phyloP scores from a whole-genome alignment of 2,888 invertebrate genomes.

The Acheta domesticus region DNA sequence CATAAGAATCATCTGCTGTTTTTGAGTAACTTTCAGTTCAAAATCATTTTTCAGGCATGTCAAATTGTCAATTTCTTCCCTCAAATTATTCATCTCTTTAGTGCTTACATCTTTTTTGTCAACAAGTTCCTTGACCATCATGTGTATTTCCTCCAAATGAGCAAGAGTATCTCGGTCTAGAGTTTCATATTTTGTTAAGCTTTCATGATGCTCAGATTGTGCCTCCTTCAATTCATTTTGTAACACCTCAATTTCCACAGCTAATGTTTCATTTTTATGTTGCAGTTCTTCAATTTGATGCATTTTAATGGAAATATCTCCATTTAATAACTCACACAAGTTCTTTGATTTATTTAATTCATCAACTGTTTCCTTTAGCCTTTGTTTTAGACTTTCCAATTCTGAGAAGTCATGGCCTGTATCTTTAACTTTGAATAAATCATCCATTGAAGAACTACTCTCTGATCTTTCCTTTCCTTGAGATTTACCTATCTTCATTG shows the following conservation, averaged over 20 bases:
- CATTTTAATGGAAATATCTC: background rate
- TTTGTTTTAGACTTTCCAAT: constrained; percentile 19
- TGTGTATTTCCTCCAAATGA: background rate
- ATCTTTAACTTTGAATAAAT: background rate
- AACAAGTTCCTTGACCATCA: background rate
- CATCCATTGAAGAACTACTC: background rate
- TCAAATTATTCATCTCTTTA: constrained; percentile 3
- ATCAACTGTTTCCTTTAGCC: background rate
- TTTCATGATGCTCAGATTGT: background rate
- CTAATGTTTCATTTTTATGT: background rate
- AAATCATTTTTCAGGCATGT: constrained; percentile 23
- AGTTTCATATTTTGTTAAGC: background rate
- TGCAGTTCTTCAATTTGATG: background rate
- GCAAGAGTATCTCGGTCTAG: background rate
- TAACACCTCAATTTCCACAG: background rate
- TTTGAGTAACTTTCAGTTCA: constrained; percentile 28
- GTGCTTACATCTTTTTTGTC: background rate
- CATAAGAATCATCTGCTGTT: constrained; percentile 33
- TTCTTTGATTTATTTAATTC: constrained; percentile 8
- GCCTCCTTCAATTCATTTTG: constrained; percentile 18
- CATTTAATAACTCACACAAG: background rate
- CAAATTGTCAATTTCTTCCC: constrained; percentile 18
- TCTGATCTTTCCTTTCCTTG: background rate
- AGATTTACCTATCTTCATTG: background rate
- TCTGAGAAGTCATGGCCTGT: background rate